Conservation (phyloP, 2,797 vertebrate genomes). For the Alca torda region DNA sequence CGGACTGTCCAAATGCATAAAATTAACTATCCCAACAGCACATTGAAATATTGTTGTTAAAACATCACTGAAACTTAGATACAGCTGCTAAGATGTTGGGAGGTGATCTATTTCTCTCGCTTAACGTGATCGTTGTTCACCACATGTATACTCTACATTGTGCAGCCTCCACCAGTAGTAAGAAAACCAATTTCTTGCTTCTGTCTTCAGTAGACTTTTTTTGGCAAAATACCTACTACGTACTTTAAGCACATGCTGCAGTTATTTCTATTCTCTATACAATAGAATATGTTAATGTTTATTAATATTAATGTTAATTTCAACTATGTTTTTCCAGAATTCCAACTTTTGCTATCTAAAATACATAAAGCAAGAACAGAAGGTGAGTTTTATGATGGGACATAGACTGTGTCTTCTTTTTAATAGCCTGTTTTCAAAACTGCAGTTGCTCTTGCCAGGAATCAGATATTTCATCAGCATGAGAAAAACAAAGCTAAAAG, state of each 20-base stretch:
- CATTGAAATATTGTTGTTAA: neutral
- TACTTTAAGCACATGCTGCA: neutral
- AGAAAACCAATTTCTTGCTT: neutral
- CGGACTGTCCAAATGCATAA: neutral
- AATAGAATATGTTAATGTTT: neutral
- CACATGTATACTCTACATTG: neutral
- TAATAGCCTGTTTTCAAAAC: neutral
- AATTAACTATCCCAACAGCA: neutral
- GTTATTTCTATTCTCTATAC: neutral
- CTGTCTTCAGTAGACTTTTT: neutral
- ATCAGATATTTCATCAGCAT: neutral
- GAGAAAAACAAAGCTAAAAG: slow-evolving; percentile 1
- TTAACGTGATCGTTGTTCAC: neutral
- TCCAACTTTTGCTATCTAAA: neutral
- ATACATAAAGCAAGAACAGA: neutral
- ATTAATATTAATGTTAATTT: neutral
- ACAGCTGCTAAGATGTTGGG: neutral
- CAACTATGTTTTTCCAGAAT: neutral
- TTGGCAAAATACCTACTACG: neutral
- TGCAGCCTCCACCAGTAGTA: neutral
- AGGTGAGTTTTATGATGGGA: neutral
- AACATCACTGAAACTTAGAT: neutral
- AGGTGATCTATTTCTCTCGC: neutral
- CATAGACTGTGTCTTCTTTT: neutral
- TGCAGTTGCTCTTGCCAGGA: neutral